Evolutionary conservation across 2,797 vertebrate genomes (phyloP).

Genomic region (Diglossa cyanea): DNA sequence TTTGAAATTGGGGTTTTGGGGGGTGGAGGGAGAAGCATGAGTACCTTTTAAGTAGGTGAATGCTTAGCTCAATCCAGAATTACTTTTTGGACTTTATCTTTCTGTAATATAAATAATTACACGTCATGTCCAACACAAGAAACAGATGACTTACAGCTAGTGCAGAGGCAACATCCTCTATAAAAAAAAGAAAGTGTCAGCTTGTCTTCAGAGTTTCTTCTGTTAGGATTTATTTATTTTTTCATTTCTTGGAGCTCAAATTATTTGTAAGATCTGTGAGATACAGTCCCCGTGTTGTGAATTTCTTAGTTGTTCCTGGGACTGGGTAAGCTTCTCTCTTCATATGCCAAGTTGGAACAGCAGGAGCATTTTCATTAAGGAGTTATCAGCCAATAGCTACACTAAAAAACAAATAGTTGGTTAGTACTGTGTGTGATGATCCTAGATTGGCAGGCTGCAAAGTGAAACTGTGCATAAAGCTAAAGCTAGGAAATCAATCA

Average conservation of each 20-base stretch:
- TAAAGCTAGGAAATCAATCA: not conserved
- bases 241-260: not conserved
- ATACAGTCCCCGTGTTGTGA: not conserved
- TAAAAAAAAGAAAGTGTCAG: not conserved
- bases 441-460: not conserved
- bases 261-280: not conserved
- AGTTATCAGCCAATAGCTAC: not conserved
- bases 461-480: not conserved
- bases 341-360: not conserved
- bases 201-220: not conserved
- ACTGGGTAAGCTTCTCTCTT: not conserved
- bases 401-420: not conserved
- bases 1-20: fast-evolving
- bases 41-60: not conserved
- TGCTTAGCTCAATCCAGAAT: not conserved
- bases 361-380: not conserved
- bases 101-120: not conserved
- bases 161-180: not conserved
- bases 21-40: fast-evolving
- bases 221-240: not conserved
- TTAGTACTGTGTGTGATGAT: not conserved
- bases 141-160: not conserved
- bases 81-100: not conserved
- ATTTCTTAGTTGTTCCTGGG: not conserved
- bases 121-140: not conserved